Evolutionary conservation across 1,140 invertebrate genomes (phyloP).

Genomic region (Tetragonula clypearis): DNA sequence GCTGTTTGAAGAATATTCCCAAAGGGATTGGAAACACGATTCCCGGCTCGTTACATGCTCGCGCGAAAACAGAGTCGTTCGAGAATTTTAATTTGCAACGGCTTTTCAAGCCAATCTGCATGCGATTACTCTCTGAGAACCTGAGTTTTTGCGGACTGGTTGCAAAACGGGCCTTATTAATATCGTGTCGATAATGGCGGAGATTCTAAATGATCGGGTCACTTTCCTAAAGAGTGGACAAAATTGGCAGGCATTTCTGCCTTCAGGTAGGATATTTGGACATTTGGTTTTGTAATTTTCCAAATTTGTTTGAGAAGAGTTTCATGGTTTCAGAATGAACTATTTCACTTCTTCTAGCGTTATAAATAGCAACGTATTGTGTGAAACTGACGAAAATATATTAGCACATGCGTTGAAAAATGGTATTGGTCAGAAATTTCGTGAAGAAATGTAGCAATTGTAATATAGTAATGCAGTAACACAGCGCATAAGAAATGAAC

Average conservation of each 20-base stretch:
- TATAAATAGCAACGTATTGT: no score
- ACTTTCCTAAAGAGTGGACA: neutral
- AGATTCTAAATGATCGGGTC: neutral
- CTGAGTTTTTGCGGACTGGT: neutral
- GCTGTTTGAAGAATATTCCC: slow-evolving; percentile 29
- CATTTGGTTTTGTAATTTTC: no score
- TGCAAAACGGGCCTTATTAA: neutral
- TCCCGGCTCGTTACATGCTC: neutral
- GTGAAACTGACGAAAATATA: no score
- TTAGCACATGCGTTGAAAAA: no score
- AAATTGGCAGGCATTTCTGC: neutral
- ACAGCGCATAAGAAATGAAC: no score
- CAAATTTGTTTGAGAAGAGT: no score
- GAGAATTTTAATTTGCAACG: slow-evolving; percentile 48
- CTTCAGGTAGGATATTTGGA: neutral
- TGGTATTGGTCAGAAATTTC: no score
- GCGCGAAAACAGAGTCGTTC: slow-evolving; percentile 43
- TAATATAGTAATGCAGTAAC: no score
- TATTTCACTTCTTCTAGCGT: no score
- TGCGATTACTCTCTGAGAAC: slow-evolving; percentile 38
- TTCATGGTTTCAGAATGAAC: no score
- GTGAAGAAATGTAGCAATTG: no score
- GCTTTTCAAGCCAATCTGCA: slow-evolving; percentile 58
- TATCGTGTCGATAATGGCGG: neutral
- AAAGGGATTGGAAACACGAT: slow-evolving; percentile 16